Base-by-base conservation (phyloP, 2,888 invertebrate genomes). In the Ophion obscuratus region DNA sequence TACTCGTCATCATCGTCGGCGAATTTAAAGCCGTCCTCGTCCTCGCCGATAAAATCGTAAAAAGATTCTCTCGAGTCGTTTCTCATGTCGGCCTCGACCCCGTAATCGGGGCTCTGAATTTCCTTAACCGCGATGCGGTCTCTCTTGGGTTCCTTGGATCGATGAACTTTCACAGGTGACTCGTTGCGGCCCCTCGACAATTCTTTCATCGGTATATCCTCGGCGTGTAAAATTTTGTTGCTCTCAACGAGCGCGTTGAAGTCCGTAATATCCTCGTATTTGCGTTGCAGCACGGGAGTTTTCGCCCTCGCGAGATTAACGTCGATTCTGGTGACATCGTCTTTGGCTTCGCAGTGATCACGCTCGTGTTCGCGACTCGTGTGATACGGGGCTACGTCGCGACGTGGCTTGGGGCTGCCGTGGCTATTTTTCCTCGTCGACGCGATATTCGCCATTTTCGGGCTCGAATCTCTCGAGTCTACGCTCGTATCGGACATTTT, bases 1-100 rank as follows among this genome's bases (percentile, higher is more conserved):
- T 91, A 92, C 11, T 93, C 93, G 6, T 92, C 92, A 44, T 94
- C 92, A 27, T 93, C 93, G 66, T 93, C 94, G 27, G 92, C 93
- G 81, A 93, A 94, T 87, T 92, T 93, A 64, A 94, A 89, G 44
- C 88, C 91, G 47, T 92, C 91, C 73, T 92, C 92, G 75, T 91
- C 92, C 73, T 92, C 92, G 10, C 90, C 91, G 67, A 92, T 91
- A 36, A 91, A 89, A 79, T 92, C 91, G 79, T 92, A 93, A 70
- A 93, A 91, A 9, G 91, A 91, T 10, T 91, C 91, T n/a, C 90
- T 89, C 27, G 91, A 90, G 10, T 89, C 90, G 24, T 91, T 89
- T 27, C 90, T 90, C 9, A 90, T 90, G 64, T 92, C 91, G 31
- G 84, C 88, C 73, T 92, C 92, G 14, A 92, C 91, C 0, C 92